These are phyloP conservation scores for Mesitornis unicolor DNA, from an alignment of 2,113 vertebrate genomes.

Conservation along the genomic window DNA sequence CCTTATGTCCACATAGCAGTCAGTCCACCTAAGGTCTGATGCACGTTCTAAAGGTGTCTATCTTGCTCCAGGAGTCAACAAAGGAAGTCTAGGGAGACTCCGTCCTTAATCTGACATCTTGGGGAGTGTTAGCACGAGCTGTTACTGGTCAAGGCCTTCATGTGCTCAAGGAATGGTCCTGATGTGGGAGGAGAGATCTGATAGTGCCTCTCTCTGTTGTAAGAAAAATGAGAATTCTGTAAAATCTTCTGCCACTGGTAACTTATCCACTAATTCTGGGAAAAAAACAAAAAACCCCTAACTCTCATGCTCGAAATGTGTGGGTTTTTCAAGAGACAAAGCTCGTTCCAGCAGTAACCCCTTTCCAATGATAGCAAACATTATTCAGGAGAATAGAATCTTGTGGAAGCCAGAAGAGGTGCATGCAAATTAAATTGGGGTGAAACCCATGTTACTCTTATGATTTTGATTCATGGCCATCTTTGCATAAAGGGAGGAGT, in stretches of 20 bases:
- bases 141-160: background rate
- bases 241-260: background rate
- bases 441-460: background rate
- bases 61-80: background rate
- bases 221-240: background rate
- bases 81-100: background rate
- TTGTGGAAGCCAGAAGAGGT: background rate
- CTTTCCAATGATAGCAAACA: background rate
- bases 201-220: background rate
- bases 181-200: background rate
- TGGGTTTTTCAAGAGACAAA: background rate
- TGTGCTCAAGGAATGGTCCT: background rate
- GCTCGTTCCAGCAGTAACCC: background rate
- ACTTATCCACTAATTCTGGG: background rate
- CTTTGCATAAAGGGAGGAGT: background rate
- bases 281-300: background rate
- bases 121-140: rapidly evolving
- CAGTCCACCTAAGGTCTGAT: background rate
- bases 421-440: background rate
- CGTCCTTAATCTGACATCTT: background rate
- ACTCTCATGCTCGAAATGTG: background rate
- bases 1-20: background rate
- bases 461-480: background rate
- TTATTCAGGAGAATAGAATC: background rate
- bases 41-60: background rate